Evolutionary conservation across 2,888 invertebrate species (phyloP).

Genomic region (Glaucopsyche alexis): DNA sequence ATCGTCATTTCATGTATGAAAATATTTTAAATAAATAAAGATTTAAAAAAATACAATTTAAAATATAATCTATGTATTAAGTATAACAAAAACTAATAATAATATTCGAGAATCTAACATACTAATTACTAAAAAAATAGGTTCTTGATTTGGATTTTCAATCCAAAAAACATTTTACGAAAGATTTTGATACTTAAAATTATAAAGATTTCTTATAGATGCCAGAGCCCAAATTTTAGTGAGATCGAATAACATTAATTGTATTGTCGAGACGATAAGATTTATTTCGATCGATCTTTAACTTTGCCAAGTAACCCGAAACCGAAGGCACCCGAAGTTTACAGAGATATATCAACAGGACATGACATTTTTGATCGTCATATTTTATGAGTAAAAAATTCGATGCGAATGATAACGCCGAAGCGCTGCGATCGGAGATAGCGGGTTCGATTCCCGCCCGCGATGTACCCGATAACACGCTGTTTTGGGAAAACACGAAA

Average conservation of each 20-base stretch:
- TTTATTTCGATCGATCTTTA: neutral
- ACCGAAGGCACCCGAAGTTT: slow-evolving; percentile 22
- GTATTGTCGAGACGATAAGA: neutral
- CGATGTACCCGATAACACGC: slow-evolving; percentile 64
- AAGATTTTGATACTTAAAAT: neutral
- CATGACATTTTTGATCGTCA: slow-evolving; percentile 43
- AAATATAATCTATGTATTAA: neutral
- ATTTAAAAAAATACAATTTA: no score
- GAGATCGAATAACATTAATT: neutral
- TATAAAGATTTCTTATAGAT: neutral
- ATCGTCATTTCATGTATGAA: no score
- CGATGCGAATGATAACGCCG: slow-evolving; percentile 46
- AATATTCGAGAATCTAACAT: neutral
- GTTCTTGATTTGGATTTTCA: no score
- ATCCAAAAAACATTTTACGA: no score
- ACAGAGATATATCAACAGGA: slow-evolving; percentile 29
- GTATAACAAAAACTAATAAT: neutral
- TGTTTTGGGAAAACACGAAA: slow-evolving; percentile 60
- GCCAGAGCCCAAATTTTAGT: neutral
- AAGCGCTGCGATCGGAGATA: slow-evolving; percentile 55
- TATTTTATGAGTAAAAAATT: slow-evolving; percentile 47
- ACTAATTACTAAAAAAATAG: no score
- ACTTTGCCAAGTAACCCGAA: slow-evolving; percentile 13
- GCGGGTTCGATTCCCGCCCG: slow-evolving; percentile 64
- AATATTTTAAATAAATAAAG: no score